A percentile compares a stretch with the other conserved stretches of the same genome.
These are phyloP conservation scores for Melipona quadrifasciata DNA, from an alignment of 1,140 invertebrate species.

Conservation along the genomic window DNA sequence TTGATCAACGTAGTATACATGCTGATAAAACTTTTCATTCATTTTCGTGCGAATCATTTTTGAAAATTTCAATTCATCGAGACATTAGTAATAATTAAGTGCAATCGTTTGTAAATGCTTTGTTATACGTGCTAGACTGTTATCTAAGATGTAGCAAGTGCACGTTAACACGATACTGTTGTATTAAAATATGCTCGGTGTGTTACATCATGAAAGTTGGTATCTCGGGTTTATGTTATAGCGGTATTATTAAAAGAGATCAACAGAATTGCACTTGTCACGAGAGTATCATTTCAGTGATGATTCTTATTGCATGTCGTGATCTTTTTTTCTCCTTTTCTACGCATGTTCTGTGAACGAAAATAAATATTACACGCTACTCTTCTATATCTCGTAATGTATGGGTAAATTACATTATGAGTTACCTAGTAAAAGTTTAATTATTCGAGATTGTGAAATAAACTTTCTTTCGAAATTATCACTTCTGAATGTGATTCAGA, in stretches of 20 bases:
- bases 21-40: background rate
- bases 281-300: background rate
- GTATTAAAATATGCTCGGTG: background rate
- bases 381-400: background rate
- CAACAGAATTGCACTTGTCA: background rate
- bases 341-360: background rate
- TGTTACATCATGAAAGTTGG: conserved; percentile 6
- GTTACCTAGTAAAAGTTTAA: too few species aligned
- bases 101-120: background rate
- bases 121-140: background rate
- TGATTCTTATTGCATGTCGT: background rate
- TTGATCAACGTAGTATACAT: background rate
- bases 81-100: background rate
- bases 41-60: background rate
- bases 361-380: background rate
- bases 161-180: background rate
- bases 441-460: too few species aligned
- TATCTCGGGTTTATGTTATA: background rate
- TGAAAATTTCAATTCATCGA: background rate
- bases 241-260: background rate
- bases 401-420: background rate
- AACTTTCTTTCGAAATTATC: too few species aligned
- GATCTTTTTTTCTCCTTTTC: background rate
- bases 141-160: background rate
- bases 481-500: too few species aligned